These are phyloP conservation scores for Rhyacophila evoluta DNA, from an alignment of 2,888 invertebrate genomes.

Conservation along the genomic window DNA sequence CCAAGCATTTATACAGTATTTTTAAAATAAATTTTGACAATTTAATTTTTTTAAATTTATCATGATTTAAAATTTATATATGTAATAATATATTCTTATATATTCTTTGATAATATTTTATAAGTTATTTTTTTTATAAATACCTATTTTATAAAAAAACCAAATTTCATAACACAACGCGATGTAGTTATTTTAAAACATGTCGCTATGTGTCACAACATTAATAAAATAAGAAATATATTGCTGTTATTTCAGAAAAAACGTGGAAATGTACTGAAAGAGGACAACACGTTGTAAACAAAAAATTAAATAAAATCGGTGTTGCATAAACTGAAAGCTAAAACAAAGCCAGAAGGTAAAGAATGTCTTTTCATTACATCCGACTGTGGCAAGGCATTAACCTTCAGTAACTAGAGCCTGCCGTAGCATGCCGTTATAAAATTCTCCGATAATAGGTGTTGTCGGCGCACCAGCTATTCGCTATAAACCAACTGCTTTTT, in stretches of 20 bases:
- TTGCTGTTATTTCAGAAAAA: background rate
- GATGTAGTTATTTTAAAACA: too few species aligned
- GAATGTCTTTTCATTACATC: conserved; percentile 39
- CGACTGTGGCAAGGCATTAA: conserved; percentile 31
- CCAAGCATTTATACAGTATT: too few species aligned
- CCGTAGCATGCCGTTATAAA: conserved; percentile 38
- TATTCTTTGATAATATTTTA: too few species aligned
- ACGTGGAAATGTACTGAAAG: background rate
- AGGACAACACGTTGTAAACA: background rate
- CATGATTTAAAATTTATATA: too few species aligned
- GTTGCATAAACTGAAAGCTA: background rate
- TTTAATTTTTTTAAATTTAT: too few species aligned
- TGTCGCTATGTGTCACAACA: too few species aligned
- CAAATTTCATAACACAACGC: too few species aligned
- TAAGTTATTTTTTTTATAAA: too few species aligned
- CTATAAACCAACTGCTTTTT: conserved; percentile 25
- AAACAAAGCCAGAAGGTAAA: conserved; percentile 17
- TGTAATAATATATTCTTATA: too few species aligned
- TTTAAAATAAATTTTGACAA: too few species aligned
- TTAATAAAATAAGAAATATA: background rate
- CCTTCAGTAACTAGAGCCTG: conserved; percentile 27
- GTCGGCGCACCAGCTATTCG: conserved; percentile 30
- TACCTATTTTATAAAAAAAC: too few species aligned
- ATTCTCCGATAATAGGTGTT: conserved; percentile 48
- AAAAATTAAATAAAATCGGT: background rate